A percentile compares a stretch with the other conserved stretches of the same genome.
phyloP scores from a whole-genome alignment of 1,140 invertebrate species.

The Drosophila pachea region DNA sequence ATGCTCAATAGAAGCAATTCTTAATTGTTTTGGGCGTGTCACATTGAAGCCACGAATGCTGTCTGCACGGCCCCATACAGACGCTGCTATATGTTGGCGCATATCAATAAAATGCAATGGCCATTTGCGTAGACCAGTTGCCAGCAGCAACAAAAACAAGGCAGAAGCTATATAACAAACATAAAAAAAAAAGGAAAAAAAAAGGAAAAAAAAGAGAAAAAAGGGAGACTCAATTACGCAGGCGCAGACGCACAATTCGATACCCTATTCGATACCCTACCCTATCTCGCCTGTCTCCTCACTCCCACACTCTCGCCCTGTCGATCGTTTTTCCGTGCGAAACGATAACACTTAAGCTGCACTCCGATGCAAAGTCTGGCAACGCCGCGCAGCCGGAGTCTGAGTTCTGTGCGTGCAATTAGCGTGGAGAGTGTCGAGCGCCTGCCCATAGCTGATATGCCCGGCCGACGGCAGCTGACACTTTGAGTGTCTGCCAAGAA shows the following conservation, averaged over 20 bases:
- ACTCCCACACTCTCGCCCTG: neutral
- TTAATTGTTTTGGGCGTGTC: neutral
- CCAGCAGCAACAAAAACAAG: conserved; percentile 33
- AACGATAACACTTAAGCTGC: neutral
- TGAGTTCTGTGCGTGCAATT: too few species aligned
- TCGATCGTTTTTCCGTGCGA: too few species aligned
- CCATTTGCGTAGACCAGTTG: conserved; percentile 33
- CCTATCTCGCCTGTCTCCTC: too few species aligned
- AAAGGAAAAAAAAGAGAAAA: too few species aligned
- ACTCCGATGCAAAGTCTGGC: conserved; percentile 4
- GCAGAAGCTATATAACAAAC: conserved; percentile 33
- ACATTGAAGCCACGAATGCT: too few species aligned
- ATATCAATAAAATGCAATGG: conserved; percentile 36
- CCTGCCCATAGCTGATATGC: conserved; percentile 3
- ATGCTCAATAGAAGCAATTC: neutral
- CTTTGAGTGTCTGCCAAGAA: conserved; percentile 30
- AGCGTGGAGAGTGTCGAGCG: neutral
- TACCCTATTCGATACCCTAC: too few species aligned
- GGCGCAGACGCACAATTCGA: neutral
- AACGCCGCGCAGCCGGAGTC: neutral
- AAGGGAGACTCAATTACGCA: neutral
- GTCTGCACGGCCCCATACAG: neutral
- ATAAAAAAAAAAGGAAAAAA: too few species aligned
- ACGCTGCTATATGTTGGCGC: conserved; percentile 7
- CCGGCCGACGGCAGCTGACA: neutral